phyloP scores from a whole-genome alignment of 2,888 invertebrate genomes.

The Sinodicranocentrus sp. region DNA sequence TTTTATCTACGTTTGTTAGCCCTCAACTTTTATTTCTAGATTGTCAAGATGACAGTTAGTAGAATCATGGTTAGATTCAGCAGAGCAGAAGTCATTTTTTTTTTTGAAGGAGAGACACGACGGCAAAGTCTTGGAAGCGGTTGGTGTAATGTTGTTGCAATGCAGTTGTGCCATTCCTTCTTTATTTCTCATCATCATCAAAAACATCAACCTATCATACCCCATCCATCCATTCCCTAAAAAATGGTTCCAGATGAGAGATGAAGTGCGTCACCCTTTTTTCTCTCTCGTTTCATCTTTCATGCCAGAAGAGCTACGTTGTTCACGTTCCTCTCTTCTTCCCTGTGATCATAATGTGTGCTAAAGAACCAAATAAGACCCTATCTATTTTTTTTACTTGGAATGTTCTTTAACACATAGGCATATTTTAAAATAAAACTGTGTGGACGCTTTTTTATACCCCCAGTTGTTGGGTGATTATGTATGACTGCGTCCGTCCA shows the following conservation, averaged over 20 bases:
- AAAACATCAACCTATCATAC: slow-evolving; percentile 26
- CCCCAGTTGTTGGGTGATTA: slow-evolving; percentile 39
- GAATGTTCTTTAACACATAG: slow-evolving; percentile 44
- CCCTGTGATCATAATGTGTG: slow-evolving; percentile 21
- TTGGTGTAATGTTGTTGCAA: neutral
- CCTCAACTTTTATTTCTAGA: neutral
- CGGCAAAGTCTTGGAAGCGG: slow-evolving; percentile 3
- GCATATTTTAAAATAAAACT: slow-evolving; percentile 18
- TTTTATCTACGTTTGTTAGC: neutral
- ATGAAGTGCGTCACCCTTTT: slow-evolving; percentile 74
- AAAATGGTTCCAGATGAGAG: slow-evolving; percentile 74
- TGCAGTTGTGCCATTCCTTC: slow-evolving; percentile 26
- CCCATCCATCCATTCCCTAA: slow-evolving; percentile 19
- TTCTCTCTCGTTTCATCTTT: slow-evolving; percentile 48
- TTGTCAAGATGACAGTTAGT: slow-evolving; percentile 36
- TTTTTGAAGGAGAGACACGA: neutral
- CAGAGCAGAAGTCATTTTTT: slow-evolving; percentile 9
- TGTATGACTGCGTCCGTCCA: slow-evolving; percentile 23
- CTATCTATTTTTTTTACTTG: slow-evolving; percentile 22
- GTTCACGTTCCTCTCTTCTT: too few relatives aligned
- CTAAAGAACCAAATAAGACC: slow-evolving; percentile 45
- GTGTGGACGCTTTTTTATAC: slow-evolving; percentile 60
- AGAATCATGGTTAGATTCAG: neutral
- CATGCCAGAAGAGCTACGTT: neutral
- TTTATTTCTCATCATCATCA: slow-evolving; percentile 39